phyloP scores from a whole-genome alignment of 2,888 invertebrate genomes.

The Bombylius discolor region DNA sequence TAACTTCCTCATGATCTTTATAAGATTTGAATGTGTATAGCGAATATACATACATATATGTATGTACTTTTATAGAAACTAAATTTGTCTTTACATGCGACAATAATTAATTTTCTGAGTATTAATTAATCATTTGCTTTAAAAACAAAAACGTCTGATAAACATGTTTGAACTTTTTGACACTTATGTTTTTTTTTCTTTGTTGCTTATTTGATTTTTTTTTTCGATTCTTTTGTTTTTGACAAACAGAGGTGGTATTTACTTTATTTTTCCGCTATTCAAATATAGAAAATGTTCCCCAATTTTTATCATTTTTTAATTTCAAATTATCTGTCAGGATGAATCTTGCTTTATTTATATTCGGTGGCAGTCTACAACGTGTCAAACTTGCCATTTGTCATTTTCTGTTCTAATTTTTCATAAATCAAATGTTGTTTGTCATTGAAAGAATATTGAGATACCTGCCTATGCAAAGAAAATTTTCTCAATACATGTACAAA shows the following conservation, averaged over 20 bases:
- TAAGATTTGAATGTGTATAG: no score
- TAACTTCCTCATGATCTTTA: no score
- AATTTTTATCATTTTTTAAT: no score
- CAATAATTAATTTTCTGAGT: constrained; percentile 14
- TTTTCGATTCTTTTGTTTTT: not conserved
- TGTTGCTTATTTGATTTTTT: constrained; percentile 1
- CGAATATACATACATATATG: no score
- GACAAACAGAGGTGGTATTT: not conserved
- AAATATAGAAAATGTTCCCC: no score
- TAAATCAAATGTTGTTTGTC: not conserved
- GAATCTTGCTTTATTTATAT: not conserved
- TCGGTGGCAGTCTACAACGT: not conserved
- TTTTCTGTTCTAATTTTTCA: not conserved
- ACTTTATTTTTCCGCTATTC: no score
- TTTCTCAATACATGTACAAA: no score
- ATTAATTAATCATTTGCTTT: constrained; percentile 14
- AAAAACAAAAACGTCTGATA: constrained; percentile 11
- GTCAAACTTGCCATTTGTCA: not conserved
- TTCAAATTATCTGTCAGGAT: no score
- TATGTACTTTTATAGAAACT: no score
- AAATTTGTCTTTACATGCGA: constrained; percentile 14
- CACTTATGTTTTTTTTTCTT: constrained; percentile 2
- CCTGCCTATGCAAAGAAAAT: no score
- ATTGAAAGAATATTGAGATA: not conserved
- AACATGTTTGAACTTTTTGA: constrained; percentile 13